These are phyloP conservation scores for Cyclophora albipunctata DNA, from an alignment of 2,888 invertebrate genomes.

Conservation along the genomic window DNA sequence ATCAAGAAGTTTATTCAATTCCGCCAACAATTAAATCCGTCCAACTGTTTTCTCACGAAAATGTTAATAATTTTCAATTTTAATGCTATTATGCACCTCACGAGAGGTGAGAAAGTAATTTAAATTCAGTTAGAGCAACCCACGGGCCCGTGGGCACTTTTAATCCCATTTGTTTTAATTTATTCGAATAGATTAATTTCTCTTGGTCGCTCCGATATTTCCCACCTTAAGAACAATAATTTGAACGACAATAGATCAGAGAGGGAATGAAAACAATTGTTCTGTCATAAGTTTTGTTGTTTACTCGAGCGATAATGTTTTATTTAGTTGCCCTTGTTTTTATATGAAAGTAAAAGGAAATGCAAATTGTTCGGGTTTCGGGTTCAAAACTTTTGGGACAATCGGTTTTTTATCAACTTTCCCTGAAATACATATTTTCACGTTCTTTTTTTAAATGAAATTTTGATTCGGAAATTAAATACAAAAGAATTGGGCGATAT, in stretches of 20 bases:
- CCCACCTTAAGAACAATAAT: conserved; percentile 19
- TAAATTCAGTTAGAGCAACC: conserved; percentile 58
- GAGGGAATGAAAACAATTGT: background rate
- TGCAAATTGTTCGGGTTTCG: too few species aligned
- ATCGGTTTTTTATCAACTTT: too few species aligned
- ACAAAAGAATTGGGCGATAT: too few species aligned
- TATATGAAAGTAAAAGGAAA: too few species aligned
- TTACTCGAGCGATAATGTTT: too few species aligned
- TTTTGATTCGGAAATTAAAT: too few species aligned
- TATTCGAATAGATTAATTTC: conserved; percentile 66
- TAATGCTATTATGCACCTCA: conserved; percentile 67
- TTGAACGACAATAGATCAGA: conserved; percentile 10
- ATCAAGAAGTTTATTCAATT: conserved; percentile 18
- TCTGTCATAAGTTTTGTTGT: too few species aligned
- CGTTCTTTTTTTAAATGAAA: too few species aligned
- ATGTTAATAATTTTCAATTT: conserved; percentile 59
- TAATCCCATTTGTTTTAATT: conserved; percentile 73
- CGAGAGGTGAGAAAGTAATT: conserved; percentile 67
- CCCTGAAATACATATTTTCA: too few species aligned
- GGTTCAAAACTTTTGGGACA: too few species aligned
- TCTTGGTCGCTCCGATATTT: conserved; percentile 49
- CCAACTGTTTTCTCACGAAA: conserved; percentile 24
- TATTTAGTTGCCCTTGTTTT: too few species aligned
- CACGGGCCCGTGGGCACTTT: conserved; percentile 48
- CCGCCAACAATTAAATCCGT: conserved; percentile 19